These are phyloP conservation scores for Pavo muticus DNA, from an alignment of 2,113 vertebrate species.

Conservation along the genomic window DNA sequence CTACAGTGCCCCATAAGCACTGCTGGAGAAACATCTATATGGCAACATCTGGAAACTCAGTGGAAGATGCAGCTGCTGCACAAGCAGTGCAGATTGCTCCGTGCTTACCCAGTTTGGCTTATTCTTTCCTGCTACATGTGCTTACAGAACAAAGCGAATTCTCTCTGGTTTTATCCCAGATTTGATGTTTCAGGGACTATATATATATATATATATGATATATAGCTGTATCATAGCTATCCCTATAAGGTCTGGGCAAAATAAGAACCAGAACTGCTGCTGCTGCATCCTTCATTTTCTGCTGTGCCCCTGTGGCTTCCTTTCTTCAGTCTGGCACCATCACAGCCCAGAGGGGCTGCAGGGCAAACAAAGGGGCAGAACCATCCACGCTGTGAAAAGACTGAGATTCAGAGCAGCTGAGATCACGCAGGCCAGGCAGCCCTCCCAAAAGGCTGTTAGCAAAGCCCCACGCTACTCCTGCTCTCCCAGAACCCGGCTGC, in stretches of 20 bases:
- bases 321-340: not conserved
- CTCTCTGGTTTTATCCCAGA: not conserved
- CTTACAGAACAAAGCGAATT: not conserved
- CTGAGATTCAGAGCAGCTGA: not conserved
- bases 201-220: too few relatives aligned
- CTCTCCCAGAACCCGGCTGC: not conserved
- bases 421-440: not conserved
- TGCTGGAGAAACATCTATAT: not conserved
- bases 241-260: not conserved
- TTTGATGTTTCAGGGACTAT: not conserved
- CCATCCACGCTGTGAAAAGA: not conserved
- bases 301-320: not conserved
- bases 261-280: not conserved
- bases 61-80: not conserved
- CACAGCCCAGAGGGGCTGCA: not conserved
- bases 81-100: accelerated
- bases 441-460: not conserved
- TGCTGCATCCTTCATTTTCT: not conserved
- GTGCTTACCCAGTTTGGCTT: not conserved
- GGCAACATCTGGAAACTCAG: not conserved
- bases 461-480: not conserved
- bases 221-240: too few relatives aligned
- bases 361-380: not conserved
- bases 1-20: too few relatives aligned
- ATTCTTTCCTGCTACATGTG: not conserved